phyloP scores from a whole-genome alignment of 37 sponge, comb jelly and placozoan species.

The Tethya wilhelma region DNA sequence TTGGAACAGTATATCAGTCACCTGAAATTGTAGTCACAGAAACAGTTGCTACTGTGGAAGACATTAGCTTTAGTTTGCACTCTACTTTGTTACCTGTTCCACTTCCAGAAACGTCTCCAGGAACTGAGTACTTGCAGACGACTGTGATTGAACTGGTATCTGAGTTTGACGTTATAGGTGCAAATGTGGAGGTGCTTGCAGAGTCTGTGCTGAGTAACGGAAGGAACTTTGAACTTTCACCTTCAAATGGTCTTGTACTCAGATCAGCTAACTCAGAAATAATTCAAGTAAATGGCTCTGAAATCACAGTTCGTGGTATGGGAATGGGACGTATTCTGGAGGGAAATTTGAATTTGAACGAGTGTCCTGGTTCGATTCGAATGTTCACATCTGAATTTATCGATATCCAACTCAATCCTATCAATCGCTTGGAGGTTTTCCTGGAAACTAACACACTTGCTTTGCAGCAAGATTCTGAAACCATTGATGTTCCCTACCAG shows the following conservation, averaged over 20 bases:
- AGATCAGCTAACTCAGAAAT: slow-evolving; percentile 22
- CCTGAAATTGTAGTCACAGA: slow-evolving; percentile 27
- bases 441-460: slow-evolving; percentile 13
- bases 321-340: slow-evolving; percentile 34
- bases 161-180: slow-evolving; percentile 22
- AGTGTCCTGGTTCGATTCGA: not conserved
- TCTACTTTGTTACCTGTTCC: slow-evolving; percentile 19
- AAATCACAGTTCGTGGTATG: slow-evolving; percentile 38
- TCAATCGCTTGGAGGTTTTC: not conserved
- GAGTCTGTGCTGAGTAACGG: slow-evolving; percentile 65
- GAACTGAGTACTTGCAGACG: slow-evolving; percentile 15
- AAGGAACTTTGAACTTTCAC: slow-evolving; percentile 23
- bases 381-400: slow-evolving; percentile 7
- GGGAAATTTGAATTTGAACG: not conserved
- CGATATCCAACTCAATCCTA: slow-evolving; percentile 24
- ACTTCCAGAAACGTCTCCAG: not conserved
- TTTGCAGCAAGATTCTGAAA: not conserved
- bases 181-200: slow-evolving; percentile 29
- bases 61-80: slow-evolving; percentile 42
- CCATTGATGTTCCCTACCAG: slow-evolving; percentile 24
- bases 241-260: slow-evolving; percentile 28
- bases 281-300: slow-evolving; percentile 5
- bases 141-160: slow-evolving; percentile 5
- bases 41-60: slow-evolving; percentile 22
- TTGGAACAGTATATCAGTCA: slow-evolving; percentile 11